A percentile compares a stretch with the other conserved stretches of the same genome.
These are phyloP conservation scores for Rutpela maculata DNA, from an alignment of 2,888 invertebrate species.

Conservation along the genomic window DNA sequence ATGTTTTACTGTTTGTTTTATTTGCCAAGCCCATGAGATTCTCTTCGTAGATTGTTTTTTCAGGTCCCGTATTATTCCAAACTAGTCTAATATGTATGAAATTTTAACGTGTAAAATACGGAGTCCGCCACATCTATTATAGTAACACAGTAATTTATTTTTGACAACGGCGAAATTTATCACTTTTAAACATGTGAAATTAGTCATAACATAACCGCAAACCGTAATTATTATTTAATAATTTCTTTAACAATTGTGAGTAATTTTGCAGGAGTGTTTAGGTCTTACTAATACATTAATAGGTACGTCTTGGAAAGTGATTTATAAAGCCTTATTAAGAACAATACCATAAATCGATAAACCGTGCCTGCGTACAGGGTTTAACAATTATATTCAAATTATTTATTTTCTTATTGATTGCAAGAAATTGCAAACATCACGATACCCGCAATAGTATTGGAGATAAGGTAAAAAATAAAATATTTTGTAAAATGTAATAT, in stretches of 20 bases:
- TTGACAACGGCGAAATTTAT: not conserved
- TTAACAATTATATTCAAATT: not conserved
- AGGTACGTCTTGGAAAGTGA: constrained; percentile 20
- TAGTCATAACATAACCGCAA: not conserved
- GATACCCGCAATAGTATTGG: too few relatives aligned
- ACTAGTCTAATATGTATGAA: too few relatives aligned
- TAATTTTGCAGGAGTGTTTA: constrained; percentile 24
- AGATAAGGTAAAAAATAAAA: too few relatives aligned
- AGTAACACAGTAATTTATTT: too few relatives aligned
- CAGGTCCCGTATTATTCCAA: too few relatives aligned
- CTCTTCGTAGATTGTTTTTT: too few relatives aligned
- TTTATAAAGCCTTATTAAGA: constrained; percentile 29
- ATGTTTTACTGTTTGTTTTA: too few relatives aligned
- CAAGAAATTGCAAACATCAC: too few relatives aligned
- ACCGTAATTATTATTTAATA: constrained; percentile 12
- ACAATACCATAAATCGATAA: constrained; percentile 30
- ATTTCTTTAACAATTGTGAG: constrained; percentile 18
- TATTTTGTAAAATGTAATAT: too few relatives aligned
- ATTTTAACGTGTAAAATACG: too few relatives aligned
- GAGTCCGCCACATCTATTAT: too few relatives aligned
- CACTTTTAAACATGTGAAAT: not conserved
- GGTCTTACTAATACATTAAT: constrained; percentile 13
- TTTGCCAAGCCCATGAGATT: too few relatives aligned
- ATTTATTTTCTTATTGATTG: not conserved
- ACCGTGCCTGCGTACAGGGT: constrained; percentile 23